phyloP scores from a whole-genome alignment of 2,113 vertebrate genomes.

The Amblyopsis rosae region DNA sequence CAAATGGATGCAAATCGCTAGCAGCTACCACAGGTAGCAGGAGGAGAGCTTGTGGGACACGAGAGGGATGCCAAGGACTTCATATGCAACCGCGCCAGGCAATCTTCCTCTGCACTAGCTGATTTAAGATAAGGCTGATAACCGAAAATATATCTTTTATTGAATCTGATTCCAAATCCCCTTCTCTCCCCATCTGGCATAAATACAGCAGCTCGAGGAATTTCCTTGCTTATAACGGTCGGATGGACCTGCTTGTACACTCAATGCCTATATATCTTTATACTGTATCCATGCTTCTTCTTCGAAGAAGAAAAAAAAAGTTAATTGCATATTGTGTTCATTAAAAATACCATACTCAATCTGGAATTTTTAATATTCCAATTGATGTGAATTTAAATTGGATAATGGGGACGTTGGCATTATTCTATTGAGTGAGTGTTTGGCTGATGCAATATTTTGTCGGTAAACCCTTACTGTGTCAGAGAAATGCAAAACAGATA shows the following conservation, averaged over 20 bases:
- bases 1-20: slow-evolving; percentile 88
- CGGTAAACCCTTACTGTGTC: neutral
- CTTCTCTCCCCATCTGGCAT: neutral
- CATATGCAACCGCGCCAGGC: slow-evolving; percentile 52
- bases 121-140: slow-evolving; percentile 51
- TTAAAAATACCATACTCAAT: slow-evolving; percentile 1
- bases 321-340: slow-evolving; percentile 18
- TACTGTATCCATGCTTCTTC: slow-evolving; percentile 3
- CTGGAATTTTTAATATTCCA: neutral
- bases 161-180: slow-evolving; percentile 39
- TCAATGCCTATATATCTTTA: neutral
- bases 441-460: slow-evolving; percentile 46
- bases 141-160: slow-evolving; percentile 37
- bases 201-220: slow-evolving; percentile 8
- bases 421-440: slow-evolving; percentile 15
- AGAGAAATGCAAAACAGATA: slow-evolving; percentile 47
- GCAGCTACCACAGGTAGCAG: slow-evolving; percentile 69
- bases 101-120: slow-evolving; percentile 24
- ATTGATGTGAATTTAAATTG: neutral
- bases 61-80: slow-evolving; percentile 53
- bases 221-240: slow-evolving; percentile 15
- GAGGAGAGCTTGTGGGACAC: slow-evolving; percentile 45
- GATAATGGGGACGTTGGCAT: neutral
- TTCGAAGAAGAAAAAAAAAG: neutral
- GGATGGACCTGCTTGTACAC: slow-evolving; percentile 14